Percentiles rank a stretch among this genome's conserved stretches.
Conservation (phyloP, 2,113 vertebrate genomes). For the Ailuropoda melanoleuca region DNA sequence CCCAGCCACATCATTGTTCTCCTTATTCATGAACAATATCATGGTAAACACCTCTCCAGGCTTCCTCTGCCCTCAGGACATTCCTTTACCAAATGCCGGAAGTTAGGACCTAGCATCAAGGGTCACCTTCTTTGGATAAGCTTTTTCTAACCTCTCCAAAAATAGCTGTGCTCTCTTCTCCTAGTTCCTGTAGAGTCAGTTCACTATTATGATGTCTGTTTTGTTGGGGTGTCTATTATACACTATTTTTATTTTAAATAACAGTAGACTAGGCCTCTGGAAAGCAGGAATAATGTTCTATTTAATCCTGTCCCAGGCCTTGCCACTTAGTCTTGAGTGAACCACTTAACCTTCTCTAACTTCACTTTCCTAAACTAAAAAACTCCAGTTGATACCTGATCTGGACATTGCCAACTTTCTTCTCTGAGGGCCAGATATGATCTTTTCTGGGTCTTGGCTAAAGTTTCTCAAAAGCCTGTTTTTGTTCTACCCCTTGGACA, state of each 20-base stretch:
- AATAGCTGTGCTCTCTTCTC: neutral
- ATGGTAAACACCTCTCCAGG: neutral
- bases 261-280: neutral
- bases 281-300: neutral
- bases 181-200: neutral
- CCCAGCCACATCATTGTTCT: neutral
- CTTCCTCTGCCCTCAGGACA: neutral
- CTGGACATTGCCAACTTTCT: neutral
- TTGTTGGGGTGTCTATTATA: neutral
- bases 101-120: neutral
- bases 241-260: neutral
- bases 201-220: neutral
- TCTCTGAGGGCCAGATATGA: neutral
- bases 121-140: neutral
- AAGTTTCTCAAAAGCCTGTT: neutral
- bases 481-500: neutral
- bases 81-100: neutral
- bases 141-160: neutral
- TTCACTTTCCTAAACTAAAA: constrained; percentile 2
- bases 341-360: neutral
- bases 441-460: neutral
- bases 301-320: neutral
- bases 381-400: neutral
- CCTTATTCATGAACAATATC: neutral
- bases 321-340: neutral